Evolutionary conservation across 53 echinoderm and acorn worm species (phyloP).

Genomic region (Mesocentrotus franciscanus): DNA sequence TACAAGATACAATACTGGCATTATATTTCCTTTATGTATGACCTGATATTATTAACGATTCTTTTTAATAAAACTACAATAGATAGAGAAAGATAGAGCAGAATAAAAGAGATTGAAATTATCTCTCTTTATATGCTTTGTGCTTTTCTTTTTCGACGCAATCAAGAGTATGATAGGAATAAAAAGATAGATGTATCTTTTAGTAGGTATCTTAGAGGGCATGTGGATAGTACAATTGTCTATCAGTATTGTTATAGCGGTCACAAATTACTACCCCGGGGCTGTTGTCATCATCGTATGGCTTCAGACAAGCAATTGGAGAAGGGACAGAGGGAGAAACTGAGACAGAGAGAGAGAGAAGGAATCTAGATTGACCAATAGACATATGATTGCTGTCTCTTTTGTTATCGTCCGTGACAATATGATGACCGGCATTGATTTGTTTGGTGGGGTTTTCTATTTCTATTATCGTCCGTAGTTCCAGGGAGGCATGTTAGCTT

Average conservation of each 20-base stretch:
- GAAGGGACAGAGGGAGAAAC: background rate
- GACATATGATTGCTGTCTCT: slow-evolving; percentile 45
- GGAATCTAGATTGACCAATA: slow-evolving; percentile 50
- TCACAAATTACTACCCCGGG: slow-evolving; percentile 53
- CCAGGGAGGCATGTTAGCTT: background rate
- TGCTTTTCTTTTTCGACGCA: background rate
- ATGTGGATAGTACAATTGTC: slow-evolving; percentile 57
- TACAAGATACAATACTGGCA: background rate
- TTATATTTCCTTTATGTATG: background rate
- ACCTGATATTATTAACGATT: background rate
- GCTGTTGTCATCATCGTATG: slow-evolving; percentile 37
- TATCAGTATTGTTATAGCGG: slow-evolving; percentile 60
- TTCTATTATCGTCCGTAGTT: slow-evolving; percentile 14
- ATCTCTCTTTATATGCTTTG: background rate
- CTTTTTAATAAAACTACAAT: slow-evolving; percentile 24
- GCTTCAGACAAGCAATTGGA: slow-evolving; percentile 33
- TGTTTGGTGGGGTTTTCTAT: slow-evolving; percentile 2
- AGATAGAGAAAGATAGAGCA: background rate
- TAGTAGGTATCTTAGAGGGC: background rate
- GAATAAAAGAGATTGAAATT: slow-evolving; percentile 5
- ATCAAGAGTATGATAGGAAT: slow-evolving; percentile 29
- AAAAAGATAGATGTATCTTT: slow-evolving; percentile 35
- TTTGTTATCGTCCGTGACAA: slow-evolving; percentile 53
- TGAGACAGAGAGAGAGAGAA: background rate
- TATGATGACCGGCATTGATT: slow-evolving; percentile 54